phyloP scores from a whole-genome alignment of 1,140 invertebrate genomes.

The Apocrypta bakeri region DNA sequence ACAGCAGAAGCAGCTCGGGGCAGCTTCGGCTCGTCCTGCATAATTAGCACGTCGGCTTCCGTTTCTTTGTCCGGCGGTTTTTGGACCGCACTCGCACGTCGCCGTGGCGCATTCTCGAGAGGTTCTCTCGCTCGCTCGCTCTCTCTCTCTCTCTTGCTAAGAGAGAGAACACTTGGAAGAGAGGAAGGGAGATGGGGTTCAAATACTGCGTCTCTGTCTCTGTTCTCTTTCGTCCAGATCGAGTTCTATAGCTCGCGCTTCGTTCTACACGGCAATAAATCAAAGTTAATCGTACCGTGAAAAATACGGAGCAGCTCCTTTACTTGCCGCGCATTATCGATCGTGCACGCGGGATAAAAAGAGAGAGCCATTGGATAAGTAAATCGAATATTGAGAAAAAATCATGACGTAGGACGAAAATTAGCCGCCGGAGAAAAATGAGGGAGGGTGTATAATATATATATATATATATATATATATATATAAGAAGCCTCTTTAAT shows the following conservation, averaged over 20 bases:
- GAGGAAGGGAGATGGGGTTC: no score
- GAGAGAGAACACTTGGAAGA: no score
- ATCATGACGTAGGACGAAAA: constrained; percentile 43
- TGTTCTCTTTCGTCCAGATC: background rate
- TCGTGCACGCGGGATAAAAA: background rate
- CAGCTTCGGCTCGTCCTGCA: constrained; percentile 52
- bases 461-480: background rate
- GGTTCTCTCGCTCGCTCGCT: constrained; percentile 9
- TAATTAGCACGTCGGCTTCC: constrained; percentile 71
- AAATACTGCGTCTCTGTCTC: no score
- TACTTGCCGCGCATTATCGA: constrained; percentile 29
- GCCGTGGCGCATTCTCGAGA: constrained; percentile 27
- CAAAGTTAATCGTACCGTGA: constrained; percentile 61
- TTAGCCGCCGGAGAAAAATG: constrained; percentile 42
- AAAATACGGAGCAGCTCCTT: constrained; percentile 46
- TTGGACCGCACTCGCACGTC: constrained; percentile 50
- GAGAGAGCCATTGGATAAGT: constrained; percentile 35
- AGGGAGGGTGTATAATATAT: background rate
- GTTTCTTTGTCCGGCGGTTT: constrained; percentile 58
- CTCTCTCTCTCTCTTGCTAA: background rate
- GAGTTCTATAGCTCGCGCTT: constrained; percentile 40
- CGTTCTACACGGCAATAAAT: constrained; percentile 62
- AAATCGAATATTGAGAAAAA: constrained; percentile 43
- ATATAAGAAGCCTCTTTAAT: constrained; percentile 14
- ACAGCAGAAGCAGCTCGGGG: background rate